Evolutionary conservation across 2,888 invertebrate species (phyloP), one percentile per base, ranked within the genome.

Genomic region (Nymphalis urticae): DNA sequence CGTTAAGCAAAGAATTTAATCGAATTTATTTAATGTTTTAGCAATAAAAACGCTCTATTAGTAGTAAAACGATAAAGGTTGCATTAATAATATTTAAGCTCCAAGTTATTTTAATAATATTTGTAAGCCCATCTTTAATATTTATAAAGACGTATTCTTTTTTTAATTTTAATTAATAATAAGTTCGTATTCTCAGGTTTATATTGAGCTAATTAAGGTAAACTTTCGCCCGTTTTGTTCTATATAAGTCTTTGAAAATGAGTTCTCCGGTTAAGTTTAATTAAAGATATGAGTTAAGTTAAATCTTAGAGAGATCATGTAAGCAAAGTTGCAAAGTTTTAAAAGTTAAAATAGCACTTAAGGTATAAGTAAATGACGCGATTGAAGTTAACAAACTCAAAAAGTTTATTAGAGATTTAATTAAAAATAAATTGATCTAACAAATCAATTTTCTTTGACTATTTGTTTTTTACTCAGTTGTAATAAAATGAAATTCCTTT

Each of bases 231-330:
- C 53, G 48, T 61, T 61, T 64, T 63, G 54, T 64, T 68, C 42
- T 64, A 68, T 61, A 32, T 61, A 61, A 68, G 60, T 61, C 60
- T 64, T 68, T 54, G 61, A 27, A 61, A 68, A 68, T 60, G 60
- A 68, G 54, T 54, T 63, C 51, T 60, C 60, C 59, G 64, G 54
- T 68, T 68, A 68, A 53, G 60, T 64, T 64, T 68, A 68, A 68
- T 68, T 64, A 68, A 68, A 64, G 48, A 62, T 62, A 58, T 58
- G 63, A 68, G 56, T 53, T 61, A 48, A 56, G 21, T 62, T 19
- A 21, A 62, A 48, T 62, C 63, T 53, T 32, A 47, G 36, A 58
- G 27, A 51, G 62, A 67, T 67, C 67, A 63, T 68, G 67, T 63
- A 59, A 63, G 68, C 63, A 59, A 58, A 63, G 50, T 68, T 63